These are phyloP conservation scores for Tricholaema leucomelas DNA, from an alignment of 2,113 vertebrate species.

Conservation along the genomic window DNA sequence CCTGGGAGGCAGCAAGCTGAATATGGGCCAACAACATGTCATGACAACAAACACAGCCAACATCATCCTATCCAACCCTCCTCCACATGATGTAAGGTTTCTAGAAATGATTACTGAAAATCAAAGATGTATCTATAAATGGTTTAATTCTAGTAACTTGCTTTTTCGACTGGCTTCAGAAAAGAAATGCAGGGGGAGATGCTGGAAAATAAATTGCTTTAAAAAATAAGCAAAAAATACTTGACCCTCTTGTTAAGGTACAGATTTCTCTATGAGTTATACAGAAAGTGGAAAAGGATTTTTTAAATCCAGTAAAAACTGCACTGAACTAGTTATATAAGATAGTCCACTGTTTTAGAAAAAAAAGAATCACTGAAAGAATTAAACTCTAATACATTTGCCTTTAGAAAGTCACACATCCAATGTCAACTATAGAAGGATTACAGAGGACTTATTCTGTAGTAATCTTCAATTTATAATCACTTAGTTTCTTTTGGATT, in stretches of 20 bases:
- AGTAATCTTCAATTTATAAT: slow-evolving; percentile 72
- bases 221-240: background rate
- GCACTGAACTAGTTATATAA: slow-evolving; percentile 49
- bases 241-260: background rate
- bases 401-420: slow-evolving; percentile 61
- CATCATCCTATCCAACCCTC: background rate
- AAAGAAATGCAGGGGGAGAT: background rate
- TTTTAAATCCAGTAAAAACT: slow-evolving; percentile 38
- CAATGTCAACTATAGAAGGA: slow-evolving; percentile 62
- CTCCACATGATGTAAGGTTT: fast-evolving
- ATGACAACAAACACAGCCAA: background rate
- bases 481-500: slow-evolving; percentile 73
- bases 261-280: background rate
- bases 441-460: slow-evolving; percentile 60
- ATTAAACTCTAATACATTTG: slow-evolving; percentile 57
- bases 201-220: background rate
- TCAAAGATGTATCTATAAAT: background rate
- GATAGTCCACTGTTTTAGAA: background rate
- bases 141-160: background rate
- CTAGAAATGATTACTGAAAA: background rate
- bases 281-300: background rate
- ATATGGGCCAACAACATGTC: fast-evolving
- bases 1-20: background rate
- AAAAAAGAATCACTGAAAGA: slow-evolving; percentile 35
- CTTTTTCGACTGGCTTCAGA: background rate